These are phyloP conservation scores for Coelinius sp. DNA, from an alignment of 2,888 invertebrate species.

Conservation along the genomic window DNA sequence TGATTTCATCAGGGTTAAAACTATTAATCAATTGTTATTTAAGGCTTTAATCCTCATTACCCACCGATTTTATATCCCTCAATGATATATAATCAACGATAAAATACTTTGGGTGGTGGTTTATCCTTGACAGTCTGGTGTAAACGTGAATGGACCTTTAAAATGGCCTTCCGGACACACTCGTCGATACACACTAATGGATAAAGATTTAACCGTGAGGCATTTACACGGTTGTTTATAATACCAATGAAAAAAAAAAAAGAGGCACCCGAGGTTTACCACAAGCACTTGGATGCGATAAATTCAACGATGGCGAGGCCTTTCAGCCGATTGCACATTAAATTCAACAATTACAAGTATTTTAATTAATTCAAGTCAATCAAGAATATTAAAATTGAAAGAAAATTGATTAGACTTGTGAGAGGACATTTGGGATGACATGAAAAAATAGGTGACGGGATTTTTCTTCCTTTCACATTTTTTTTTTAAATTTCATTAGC, in stretches of 20 bases:
- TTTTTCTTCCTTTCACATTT: no score
- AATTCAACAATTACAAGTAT: slow-evolving; percentile 18
- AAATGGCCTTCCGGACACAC: slow-evolving; percentile 51
- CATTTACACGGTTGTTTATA: slow-evolving; percentile 48
- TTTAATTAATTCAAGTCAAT: no score
- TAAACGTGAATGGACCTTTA: slow-evolving; percentile 41
- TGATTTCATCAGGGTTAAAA: neutral
- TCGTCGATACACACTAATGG: slow-evolving; percentile 21
- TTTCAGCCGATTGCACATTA: slow-evolving; percentile 4
- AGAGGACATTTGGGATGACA: neutral
- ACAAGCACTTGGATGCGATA: slow-evolving; percentile 53
- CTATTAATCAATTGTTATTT: neutral
- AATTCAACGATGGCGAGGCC: slow-evolving; percentile 61
- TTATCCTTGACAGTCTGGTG: slow-evolving; percentile 55
- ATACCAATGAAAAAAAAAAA: neutral
- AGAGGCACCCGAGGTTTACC: slow-evolving; percentile 15
- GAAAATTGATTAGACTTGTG: no score
- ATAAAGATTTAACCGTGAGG: slow-evolving; percentile 41
- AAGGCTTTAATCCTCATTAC: neutral
- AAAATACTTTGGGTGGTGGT: slow-evolving; percentile 15
- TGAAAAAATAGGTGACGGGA: no score
- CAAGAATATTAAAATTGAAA: no score
- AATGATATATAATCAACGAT: neutral
- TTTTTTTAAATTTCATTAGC: no score
- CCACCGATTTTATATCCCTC: neutral